Evolutionary conservation across 2,888 invertebrate species (phyloP).

Genomic region (Tricholauxania praeusta): DNA sequence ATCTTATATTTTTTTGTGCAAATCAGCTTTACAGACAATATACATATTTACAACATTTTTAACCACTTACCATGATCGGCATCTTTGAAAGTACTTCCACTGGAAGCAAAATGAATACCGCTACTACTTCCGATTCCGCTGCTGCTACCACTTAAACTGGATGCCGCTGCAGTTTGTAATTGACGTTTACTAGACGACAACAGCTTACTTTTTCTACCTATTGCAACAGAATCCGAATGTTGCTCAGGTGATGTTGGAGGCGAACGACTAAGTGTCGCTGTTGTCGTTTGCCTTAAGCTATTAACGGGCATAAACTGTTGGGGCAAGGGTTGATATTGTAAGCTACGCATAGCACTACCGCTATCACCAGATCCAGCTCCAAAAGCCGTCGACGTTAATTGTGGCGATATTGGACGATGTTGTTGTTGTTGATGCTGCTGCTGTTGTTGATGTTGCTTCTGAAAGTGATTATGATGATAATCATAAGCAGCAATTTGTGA

Average conservation of each 20-base stretch:
- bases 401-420: slow-evolving; percentile 48
- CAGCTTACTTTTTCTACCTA: slow-evolving; percentile 49
- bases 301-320: slow-evolving; percentile 47
- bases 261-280: slow-evolving; percentile 33
- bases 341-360: slow-evolving; percentile 35
- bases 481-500: slow-evolving; percentile 18
- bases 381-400: slow-evolving; percentile 48
- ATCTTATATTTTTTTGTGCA: too few relatives aligned
- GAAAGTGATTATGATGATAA: slow-evolving; percentile 11
- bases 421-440: background rate
- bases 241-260: slow-evolving; percentile 49
- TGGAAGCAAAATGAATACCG: slow-evolving; percentile 37
- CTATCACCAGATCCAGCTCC: slow-evolving; percentile 47
- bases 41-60: too few relatives aligned
- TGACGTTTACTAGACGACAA: slow-evolving; percentile 52
- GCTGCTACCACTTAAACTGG: slow-evolving; percentile 40
- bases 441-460: slow-evolving; percentile 7
- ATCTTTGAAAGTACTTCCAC: slow-evolving; percentile 50
- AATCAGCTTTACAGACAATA: too few relatives aligned
- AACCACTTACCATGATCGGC: slow-evolving; percentile 55
- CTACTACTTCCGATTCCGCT: slow-evolving; percentile 46
- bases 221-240: slow-evolving; percentile 37
- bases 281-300: slow-evolving; percentile 40
- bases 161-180: slow-evolving; percentile 40
- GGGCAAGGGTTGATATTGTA: slow-evolving; percentile 62